A percentile compares a stretch with the other conserved stretches of the same genome.
These are phyloP conservation scores for Neelides folsomi DNA, from an alignment of 2,888 invertebrate genomes.

Conservation along the genomic window DNA sequence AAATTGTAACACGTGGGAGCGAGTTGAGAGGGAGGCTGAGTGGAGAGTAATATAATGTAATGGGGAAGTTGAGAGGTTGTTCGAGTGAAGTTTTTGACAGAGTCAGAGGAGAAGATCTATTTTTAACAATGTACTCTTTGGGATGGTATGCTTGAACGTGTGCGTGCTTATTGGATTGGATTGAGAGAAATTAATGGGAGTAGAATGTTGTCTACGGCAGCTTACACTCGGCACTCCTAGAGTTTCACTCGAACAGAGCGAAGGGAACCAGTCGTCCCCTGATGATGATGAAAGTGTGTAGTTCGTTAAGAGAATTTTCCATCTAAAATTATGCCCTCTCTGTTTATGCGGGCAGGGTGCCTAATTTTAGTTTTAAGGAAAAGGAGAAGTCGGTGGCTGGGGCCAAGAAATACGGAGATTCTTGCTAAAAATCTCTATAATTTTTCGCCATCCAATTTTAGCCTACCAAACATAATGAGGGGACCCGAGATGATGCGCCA, in stretches of 20 bases:
- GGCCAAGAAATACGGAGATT: constrained; percentile 23
- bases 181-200: constrained; percentile 33
- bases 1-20: no score
- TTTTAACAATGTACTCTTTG: constrained; percentile 20
- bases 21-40: constrained; percentile 5
- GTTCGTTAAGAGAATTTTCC: constrained; percentile 33
- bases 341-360: constrained; percentile 33
- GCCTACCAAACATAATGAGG: constrained; percentile 3
- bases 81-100: constrained; percentile 20
- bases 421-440: constrained; percentile 30
- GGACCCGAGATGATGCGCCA: neutral
- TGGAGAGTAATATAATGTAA: constrained; percentile 10
- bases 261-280: constrained; percentile 1
- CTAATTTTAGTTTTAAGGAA: constrained; percentile 27
- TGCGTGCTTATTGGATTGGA: constrained; percentile 32
- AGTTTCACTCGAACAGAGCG: neutral
- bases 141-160: constrained; percentile 7
- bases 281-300: constrained; percentile 15
- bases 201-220: constrained; percentile 14
- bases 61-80: constrained; percentile 2
- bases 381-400: constrained; percentile 4
- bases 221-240: constrained; percentile 3
- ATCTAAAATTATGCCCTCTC: constrained; percentile 28
- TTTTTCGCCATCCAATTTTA: constrained; percentile 33
- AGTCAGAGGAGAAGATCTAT: constrained; percentile 21